These are phyloP conservation scores for Latrodectus hesperus DNA, from an alignment of 2,888 invertebrate genomes.

Conservation along the genomic window DNA sequence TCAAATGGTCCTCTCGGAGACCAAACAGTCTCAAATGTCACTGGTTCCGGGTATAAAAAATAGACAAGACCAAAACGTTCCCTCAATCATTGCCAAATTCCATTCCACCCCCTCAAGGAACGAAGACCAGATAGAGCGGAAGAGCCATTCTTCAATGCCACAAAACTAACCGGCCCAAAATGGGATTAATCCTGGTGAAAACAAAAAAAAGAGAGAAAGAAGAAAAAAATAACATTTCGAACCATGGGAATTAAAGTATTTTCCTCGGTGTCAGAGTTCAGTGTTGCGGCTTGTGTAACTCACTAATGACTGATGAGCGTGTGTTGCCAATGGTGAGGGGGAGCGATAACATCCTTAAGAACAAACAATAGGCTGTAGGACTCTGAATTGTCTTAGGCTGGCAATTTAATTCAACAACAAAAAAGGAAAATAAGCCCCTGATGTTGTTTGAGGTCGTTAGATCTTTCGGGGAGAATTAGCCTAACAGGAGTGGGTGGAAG, in stretches of 20 bases:
- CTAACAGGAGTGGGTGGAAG: slow-evolving; percentile 6
- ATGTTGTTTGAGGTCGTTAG: slow-evolving; percentile 28
- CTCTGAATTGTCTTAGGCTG: background rate
- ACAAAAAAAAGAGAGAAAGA: background rate
- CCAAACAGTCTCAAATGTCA: background rate
- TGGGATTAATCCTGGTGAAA: background rate
- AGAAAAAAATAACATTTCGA: slow-evolving; percentile 14
- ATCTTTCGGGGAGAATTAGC: slow-evolving; percentile 48
- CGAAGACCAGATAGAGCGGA: background rate
- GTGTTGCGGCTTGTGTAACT: slow-evolving; percentile 4
- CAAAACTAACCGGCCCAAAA: background rate
- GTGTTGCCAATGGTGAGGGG: slow-evolving; percentile 1
- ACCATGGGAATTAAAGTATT: slow-evolving; percentile 54
- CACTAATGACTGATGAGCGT: slow-evolving; percentile 53
- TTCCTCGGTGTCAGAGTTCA: slow-evolving; percentile 49
- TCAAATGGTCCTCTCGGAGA: too few species aligned
- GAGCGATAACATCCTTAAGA: slow-evolving; percentile 41
- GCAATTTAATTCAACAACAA: background rate
- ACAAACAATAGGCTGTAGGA: background rate
- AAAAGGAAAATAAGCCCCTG: background rate
- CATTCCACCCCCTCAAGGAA: background rate
- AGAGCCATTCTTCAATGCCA: background rate
- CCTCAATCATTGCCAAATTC: background rate
- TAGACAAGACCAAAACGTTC: background rate
- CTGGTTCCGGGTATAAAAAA: background rate